Conservation (phyloP, 2,797 vertebrate species). For the Eidolon dupreanum region DNA sequence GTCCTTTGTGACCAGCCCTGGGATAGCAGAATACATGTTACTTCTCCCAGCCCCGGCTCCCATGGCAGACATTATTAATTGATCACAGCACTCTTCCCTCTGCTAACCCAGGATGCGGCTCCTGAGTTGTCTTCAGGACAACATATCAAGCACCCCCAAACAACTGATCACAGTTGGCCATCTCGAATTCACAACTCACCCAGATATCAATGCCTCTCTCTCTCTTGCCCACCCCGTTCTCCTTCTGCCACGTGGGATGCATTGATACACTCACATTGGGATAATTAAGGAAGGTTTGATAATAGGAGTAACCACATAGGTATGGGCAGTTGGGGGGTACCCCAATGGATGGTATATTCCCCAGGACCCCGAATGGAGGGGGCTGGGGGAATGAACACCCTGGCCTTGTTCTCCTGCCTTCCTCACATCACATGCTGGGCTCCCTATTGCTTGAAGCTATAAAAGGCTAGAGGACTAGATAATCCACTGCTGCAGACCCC, state of each 20-base stretch:
- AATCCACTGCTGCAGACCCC: too few species aligned
- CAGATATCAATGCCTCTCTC: neutral
- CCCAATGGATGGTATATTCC: too few species aligned
- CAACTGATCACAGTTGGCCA: too few species aligned
- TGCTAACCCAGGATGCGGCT: neutral
- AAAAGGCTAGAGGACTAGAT: neutral
- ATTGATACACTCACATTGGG: neutral
- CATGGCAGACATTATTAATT: neutral
- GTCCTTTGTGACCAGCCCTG: neutral
- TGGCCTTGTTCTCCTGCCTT: neutral
- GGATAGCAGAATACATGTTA: accelerated
- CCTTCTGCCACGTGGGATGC: neutral
- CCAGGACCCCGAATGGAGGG: neutral
- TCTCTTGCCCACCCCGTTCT: neutral
- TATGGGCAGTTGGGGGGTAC: neutral
- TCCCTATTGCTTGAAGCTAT: neutral
- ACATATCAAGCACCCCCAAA: too few species aligned
- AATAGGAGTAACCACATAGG: neutral
- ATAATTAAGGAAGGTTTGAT: neutral
- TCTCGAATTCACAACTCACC: neutral
- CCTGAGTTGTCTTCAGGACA: neutral
- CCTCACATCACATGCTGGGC: neutral
- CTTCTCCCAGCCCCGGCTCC: neutral
- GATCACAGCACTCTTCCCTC: neutral
- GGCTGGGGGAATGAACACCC: accelerated